These are phyloP conservation scores for Rhaphigaster nebulosa DNA, from an alignment of 2,888 invertebrate species.

Conservation along the genomic window DNA sequence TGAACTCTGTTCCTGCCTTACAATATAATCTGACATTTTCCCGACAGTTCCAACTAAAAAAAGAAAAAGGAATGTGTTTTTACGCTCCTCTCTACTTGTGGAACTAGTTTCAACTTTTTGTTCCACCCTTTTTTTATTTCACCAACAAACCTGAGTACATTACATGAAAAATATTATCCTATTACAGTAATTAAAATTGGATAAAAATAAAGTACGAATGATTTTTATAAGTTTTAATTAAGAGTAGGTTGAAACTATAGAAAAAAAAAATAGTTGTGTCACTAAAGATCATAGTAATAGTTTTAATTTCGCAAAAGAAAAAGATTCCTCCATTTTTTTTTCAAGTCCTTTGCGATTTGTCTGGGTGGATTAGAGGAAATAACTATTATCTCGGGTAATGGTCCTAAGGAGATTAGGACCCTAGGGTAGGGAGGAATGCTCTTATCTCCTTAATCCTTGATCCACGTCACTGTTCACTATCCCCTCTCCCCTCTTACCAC, in stretches of 20 bases:
- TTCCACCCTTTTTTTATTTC: no score
- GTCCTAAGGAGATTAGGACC: constrained; percentile 5
- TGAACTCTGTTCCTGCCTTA: no score
- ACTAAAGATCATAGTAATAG: not conserved
- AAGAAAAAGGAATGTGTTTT: no score
- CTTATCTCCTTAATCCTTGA: constrained; percentile 37
- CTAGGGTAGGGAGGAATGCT: not conserved
- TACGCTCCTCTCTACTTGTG: no score
- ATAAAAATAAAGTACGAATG: not conserved
- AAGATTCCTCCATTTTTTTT: not conserved
- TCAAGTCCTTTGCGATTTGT: not conserved
- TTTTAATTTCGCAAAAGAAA: not conserved
- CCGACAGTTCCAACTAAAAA: no score
- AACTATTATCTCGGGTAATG: constrained; percentile 24
- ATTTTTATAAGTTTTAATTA: not conserved
- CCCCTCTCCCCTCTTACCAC: not conserved
- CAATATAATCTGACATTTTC: no score
- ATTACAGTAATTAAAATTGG: no score
- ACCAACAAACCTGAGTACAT: no score
- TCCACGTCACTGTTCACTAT: not conserved
- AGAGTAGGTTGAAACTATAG: not conserved
- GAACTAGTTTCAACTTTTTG: no score
- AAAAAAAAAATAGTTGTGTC: not conserved
- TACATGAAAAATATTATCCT: no score
- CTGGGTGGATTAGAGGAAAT: not conserved